These are phyloP conservation scores for Phengaris alcon DNA, from an alignment of 2,888 invertebrate species.

Conservation along the genomic window DNA sequence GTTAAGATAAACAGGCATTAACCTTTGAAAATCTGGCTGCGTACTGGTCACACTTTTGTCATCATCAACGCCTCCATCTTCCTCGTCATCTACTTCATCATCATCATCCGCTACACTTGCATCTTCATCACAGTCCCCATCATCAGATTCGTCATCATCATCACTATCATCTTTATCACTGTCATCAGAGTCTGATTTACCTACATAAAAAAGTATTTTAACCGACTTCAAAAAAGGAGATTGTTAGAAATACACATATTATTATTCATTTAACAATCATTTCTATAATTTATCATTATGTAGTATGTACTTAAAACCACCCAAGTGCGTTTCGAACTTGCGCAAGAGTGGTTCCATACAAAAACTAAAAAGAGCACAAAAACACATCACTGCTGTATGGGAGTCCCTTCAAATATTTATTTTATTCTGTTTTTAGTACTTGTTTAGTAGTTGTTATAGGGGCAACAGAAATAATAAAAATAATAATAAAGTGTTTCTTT, in stretches of 20 bases:
- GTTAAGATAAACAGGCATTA: not conserved
- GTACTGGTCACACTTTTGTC: conserved; percentile 51
- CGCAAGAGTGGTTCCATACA: too few relatives aligned
- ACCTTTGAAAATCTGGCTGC: conserved; percentile 44
- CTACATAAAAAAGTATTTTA: conserved; percentile 38
- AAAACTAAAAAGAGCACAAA: too few relatives aligned
- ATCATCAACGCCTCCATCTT: conserved; percentile 59
- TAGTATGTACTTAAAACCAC: too few relatives aligned
- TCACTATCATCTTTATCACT: conserved; percentile 46
- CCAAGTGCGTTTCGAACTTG: too few relatives aligned
- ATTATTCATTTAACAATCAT: not conserved
- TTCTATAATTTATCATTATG: too few relatives aligned
- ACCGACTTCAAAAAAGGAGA: too few relatives aligned
- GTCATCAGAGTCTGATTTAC: conserved; percentile 51
- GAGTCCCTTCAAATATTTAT: too few relatives aligned
- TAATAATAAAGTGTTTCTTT: too few relatives aligned
- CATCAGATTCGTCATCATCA: conserved; percentile 52
- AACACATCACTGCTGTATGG: too few relatives aligned
- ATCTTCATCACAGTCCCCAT: conserved; percentile 46
- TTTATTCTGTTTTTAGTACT: too few relatives aligned
- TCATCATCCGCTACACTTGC: conserved; percentile 53
- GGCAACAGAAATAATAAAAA: too few relatives aligned
- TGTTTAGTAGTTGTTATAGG: too few relatives aligned
- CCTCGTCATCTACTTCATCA: conserved; percentile 54
- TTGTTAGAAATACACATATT: conserved; percentile 22